These are phyloP conservation scores for Netelia melanura DNA, from an alignment of 2,888 invertebrate species.

Conservation along the genomic window DNA sequence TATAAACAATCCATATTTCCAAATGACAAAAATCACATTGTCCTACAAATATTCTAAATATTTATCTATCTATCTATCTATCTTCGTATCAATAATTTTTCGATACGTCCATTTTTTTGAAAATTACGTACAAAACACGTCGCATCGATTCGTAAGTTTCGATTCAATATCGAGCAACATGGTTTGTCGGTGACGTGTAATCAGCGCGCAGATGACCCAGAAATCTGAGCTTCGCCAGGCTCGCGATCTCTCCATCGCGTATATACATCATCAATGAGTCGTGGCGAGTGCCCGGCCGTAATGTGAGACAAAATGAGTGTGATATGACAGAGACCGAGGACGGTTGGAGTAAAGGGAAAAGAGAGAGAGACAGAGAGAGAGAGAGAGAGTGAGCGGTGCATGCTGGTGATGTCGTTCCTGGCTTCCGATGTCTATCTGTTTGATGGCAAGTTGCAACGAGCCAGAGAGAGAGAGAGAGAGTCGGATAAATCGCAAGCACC, in stretches of 20 bases:
- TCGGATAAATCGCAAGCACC: constrained; percentile 38
- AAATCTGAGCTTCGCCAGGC: constrained; percentile 12
- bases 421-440: constrained; percentile 18
- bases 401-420: constrained; percentile 3
- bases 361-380: background rate
- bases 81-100: too few species aligned
- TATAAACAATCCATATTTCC: too few species aligned
- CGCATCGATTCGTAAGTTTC: background rate
- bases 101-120: background rate
- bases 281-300: background rate
- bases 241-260: background rate
- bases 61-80: too few species aligned
- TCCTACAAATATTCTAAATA: too few species aligned
- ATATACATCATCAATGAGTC: background rate
- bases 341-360: background rate
- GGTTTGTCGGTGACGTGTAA: constrained; percentile 24
- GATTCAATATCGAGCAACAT: constrained; percentile 10
- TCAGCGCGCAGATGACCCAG: constrained; percentile 40
- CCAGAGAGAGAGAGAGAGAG: constrained; percentile 21
- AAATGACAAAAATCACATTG: too few species aligned
- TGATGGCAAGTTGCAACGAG: background rate
- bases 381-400: background rate
- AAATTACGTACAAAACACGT: background rate
- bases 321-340: constrained; percentile 10
- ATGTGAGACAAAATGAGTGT: constrained; percentile 40